Evolutionary conservation across 2,797 vertebrate species (phyloP).

Genomic region (Podarcis siculus): DNA sequence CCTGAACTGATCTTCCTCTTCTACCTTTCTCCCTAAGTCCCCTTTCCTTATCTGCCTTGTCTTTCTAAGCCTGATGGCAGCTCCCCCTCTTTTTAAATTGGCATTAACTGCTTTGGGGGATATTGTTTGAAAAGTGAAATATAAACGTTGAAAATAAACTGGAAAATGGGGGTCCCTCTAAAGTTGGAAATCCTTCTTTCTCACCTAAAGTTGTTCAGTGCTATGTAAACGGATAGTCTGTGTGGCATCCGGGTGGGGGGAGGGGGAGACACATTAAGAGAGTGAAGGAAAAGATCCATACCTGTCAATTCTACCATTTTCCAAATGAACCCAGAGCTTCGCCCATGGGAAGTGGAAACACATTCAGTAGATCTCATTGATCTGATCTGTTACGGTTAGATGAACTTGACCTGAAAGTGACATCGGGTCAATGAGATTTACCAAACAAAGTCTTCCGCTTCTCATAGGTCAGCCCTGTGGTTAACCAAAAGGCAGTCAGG

Average conservation of each 20-base stretch:
- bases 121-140: too few relatives aligned
- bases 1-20: too few relatives aligned
- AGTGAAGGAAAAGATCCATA: not conserved
- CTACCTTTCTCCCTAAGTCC: too few relatives aligned
- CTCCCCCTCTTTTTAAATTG: too few relatives aligned
- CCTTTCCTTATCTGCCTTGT: too few relatives aligned
- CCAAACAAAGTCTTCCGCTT: not conserved
- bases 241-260: not conserved
- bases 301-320: not conserved
- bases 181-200: not conserved
- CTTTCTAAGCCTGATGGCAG: too few relatives aligned
- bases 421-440: not conserved
- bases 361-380: not conserved
- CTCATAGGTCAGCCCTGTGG: not conserved
- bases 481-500: not conserved
- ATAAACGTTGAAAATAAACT: not conserved
- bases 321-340: not conserved
- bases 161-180: not conserved
- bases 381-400: not conserved
- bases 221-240: not conserved
- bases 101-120: too few relatives aligned
- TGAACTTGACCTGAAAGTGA: conserved; percentile 1
- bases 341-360: not conserved
- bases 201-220: not conserved
- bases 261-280: not conserved